Evolutionary conservation across 2,113 vertebrate genomes (phyloP).

Genomic region (Gallinago undulata): DNA sequence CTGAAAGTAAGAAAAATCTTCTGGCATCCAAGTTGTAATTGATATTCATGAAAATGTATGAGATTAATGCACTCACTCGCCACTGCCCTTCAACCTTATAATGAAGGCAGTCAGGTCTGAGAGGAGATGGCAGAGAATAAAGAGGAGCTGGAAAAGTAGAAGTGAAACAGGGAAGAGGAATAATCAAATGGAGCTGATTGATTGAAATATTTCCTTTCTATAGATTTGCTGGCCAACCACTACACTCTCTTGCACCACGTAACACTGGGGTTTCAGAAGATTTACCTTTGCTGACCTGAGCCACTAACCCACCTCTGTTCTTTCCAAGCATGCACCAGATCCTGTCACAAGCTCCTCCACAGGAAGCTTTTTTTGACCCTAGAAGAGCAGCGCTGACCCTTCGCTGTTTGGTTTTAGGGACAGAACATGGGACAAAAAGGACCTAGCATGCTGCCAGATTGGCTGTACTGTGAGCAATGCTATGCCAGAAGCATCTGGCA

Average conservation of each 20-base stretch:
- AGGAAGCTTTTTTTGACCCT: background rate
- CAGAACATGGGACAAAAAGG: background rate
- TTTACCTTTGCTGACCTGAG: background rate
- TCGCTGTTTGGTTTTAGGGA: background rate
- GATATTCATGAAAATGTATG: conserved; percentile 52
- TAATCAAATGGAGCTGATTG: background rate
- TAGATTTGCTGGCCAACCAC: background rate
- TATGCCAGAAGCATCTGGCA: background rate
- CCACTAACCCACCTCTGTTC: background rate
- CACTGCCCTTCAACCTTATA: conserved; percentile 32
- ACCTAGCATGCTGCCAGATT: background rate
- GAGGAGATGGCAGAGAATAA: background rate
- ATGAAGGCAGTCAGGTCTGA: background rate
- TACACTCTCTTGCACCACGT: background rate
- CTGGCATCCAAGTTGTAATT: background rate
- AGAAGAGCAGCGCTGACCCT: background rate
- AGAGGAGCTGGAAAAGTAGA: background rate
- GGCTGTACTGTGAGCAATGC: background rate
- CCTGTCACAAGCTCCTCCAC: background rate
- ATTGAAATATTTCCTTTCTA: background rate
- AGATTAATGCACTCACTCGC: conserved; percentile 9
- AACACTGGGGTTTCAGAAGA: background rate
- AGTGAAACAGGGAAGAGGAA: background rate
- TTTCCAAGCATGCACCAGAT: rapidly evolving
- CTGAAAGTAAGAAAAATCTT: conserved; percentile 21